phyloP scores from a whole-genome alignment of 2,113 vertebrate genomes.

The Campylorhamphus procurvoides region DNA sequence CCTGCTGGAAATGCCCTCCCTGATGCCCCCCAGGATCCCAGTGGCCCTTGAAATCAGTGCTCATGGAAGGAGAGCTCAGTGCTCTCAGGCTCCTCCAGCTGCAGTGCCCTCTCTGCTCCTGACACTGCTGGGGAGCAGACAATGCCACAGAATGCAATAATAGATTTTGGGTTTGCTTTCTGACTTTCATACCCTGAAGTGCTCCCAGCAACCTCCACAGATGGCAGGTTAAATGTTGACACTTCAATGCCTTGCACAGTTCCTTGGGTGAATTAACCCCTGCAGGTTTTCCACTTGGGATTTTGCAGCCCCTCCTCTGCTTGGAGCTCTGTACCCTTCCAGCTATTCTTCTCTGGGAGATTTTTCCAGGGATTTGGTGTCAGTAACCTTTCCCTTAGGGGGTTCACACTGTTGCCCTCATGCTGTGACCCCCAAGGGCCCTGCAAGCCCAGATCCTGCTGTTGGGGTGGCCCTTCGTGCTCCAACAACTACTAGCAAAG shows the following conservation, averaged over 20 bases:
- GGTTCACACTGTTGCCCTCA: not conserved
- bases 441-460: not conserved
- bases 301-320: not conserved
- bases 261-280: not conserved
- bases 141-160: not conserved
- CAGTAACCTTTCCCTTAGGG: not conserved
- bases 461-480: not conserved
- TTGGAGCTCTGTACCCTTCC: not conserved
- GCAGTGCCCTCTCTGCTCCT: not conserved
- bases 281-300: not conserved
- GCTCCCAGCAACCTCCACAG: not conserved
- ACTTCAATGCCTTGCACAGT: not conserved
- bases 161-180: slow-evolving; percentile 10
- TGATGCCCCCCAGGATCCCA: rapidly evolving
- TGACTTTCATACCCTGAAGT: not conserved
- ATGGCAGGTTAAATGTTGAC: slow-evolving; percentile 1
- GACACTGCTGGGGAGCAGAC: not conserved
- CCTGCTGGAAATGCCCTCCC: not conserved
- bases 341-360: not conserved
- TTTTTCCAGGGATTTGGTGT: not conserved
- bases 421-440: not conserved
- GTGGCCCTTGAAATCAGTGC: not conserved
- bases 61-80: not conserved
- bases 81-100: not conserved
- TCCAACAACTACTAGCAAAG: not conserved